Evolutionary conservation across 2,113 vertebrate species (phyloP).

Genomic region (Phylloscopus trochiloides): DNA sequence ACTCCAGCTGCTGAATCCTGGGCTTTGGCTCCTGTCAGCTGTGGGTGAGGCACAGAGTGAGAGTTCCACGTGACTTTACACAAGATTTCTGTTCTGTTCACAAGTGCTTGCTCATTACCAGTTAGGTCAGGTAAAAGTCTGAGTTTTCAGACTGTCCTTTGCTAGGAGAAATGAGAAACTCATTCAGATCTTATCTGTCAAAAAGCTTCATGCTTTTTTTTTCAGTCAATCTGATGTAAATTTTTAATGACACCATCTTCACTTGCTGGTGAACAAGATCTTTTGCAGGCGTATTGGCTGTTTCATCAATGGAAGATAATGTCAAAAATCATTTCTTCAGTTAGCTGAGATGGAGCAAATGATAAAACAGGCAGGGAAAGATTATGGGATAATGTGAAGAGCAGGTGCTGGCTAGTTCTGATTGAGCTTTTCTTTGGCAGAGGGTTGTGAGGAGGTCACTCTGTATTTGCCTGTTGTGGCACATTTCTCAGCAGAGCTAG

Average conservation of each 20-base stretch:
- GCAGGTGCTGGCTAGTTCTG: neutral
- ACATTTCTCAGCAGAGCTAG: neutral
- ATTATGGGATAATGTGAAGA: neutral
- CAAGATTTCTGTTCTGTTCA: neutral
- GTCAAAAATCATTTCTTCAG: neutral
- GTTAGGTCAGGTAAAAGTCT: neutral
- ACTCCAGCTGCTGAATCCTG: neutral
- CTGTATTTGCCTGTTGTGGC: neutral
- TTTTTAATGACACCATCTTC: neutral
- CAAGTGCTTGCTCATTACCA: neutral
- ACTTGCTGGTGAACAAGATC: neutral
- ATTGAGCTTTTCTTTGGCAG: neutral
- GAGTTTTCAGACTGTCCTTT: neutral
- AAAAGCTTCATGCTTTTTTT: neutral
- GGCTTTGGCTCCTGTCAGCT: neutral
- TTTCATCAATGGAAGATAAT: neutral
- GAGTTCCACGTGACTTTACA: neutral
- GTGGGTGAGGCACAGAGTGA: neutral
- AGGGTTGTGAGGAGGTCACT: neutral
- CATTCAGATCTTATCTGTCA: neutral
- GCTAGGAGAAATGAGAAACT: neutral
- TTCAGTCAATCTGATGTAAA: neutral
- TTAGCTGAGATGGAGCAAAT: neutral
- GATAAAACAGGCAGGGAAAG: neutral
- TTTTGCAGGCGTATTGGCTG: neutral